Evolutionary conservation across 2,888 invertebrate species (phyloP).

Genomic region (Hypomecis punctinalis): DNA sequence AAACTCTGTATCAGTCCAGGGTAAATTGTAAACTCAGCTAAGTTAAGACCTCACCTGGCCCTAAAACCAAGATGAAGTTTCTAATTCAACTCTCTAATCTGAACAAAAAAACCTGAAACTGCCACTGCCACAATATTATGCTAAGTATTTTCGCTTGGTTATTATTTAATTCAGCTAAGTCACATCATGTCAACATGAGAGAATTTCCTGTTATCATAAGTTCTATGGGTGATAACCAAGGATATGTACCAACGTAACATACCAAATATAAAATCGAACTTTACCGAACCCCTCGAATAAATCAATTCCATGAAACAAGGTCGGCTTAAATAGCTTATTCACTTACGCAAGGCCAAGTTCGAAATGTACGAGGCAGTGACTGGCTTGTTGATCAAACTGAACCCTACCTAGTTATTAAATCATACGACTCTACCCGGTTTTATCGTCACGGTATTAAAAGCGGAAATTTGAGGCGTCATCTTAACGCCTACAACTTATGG

Average conservation of each 20-base stretch:
- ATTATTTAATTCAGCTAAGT: too few relatives aligned
- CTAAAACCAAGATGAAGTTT: too few relatives aligned
- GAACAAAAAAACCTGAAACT: too few relatives aligned
- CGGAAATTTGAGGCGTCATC: neutral
- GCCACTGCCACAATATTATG: too few relatives aligned
- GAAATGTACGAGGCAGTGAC: conserved; percentile 35
- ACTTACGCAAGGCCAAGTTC: conserved; percentile 40
- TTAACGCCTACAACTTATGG: too few relatives aligned
- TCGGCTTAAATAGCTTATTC: conserved; percentile 37
- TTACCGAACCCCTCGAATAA: conserved; percentile 33
- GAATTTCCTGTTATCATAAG: too few relatives aligned
- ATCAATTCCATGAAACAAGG: conserved; percentile 41
- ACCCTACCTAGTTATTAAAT: conserved; percentile 11
- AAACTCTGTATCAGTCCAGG: too few relatives aligned
- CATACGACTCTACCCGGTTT: neutral
- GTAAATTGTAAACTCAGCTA: too few relatives aligned
- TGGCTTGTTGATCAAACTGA: conserved; percentile 36
- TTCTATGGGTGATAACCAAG: neutral
- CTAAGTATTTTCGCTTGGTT: too few relatives aligned
- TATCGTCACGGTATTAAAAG: conserved; percentile 1
- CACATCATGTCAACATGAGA: too few relatives aligned
- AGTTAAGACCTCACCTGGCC: too few relatives aligned
- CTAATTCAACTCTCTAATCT: too few relatives aligned
- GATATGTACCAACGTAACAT: neutral
- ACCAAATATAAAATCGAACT: neutral